Percentiles rank a stretch among this genome's conserved stretches.
These are phyloP conservation scores for Mustelus asterias DNA, from an alignment of 2,113 vertebrate genomes.

Conservation along the genomic window DNA sequence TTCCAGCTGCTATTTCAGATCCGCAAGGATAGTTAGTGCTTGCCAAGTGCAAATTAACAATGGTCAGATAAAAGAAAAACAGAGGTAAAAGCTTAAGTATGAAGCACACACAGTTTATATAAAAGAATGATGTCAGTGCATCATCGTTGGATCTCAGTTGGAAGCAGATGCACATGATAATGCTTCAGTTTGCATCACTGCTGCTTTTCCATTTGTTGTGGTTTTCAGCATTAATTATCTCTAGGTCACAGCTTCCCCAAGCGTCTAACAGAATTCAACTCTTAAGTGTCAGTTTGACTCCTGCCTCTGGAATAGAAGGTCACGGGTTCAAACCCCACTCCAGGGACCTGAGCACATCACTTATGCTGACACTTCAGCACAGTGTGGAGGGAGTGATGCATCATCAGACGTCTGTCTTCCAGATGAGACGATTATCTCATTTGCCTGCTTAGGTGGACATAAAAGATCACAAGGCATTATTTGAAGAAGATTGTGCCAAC, in stretches of 20 bases:
- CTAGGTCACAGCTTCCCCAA: background rate
- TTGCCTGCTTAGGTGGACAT: background rate
- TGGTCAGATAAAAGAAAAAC: background rate
- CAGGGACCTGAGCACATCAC: slow-evolving; percentile 3
- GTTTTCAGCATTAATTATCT: slow-evolving; percentile 18
- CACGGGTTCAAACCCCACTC: slow-evolving; percentile 18
- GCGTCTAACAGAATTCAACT: slow-evolving; percentile 5
- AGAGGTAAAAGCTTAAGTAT: background rate
- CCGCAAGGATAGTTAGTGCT: background rate
- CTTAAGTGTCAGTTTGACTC: background rate
- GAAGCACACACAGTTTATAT: background rate
- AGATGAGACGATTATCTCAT: slow-evolving; percentile 21
- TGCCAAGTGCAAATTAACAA: background rate
- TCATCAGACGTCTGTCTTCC: slow-evolving; percentile 25
- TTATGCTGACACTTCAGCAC: background rate
- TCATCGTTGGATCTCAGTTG: background rate
- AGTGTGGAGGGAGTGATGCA: background rate
- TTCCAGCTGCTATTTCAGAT: background rate
- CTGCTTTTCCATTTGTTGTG: slow-evolving; percentile 10
- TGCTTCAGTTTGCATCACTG: slow-evolving; percentile 4
- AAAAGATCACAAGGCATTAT: slow-evolving; percentile 17
- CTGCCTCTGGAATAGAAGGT: slow-evolving; percentile 17
- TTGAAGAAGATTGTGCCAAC: background rate
- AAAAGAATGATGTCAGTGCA: background rate
- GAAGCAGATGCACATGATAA: background rate